Base-by-base conservation (phyloP, 92 coral and sea anemone genomes). In the Micromussa lordhowensis region DNA sequence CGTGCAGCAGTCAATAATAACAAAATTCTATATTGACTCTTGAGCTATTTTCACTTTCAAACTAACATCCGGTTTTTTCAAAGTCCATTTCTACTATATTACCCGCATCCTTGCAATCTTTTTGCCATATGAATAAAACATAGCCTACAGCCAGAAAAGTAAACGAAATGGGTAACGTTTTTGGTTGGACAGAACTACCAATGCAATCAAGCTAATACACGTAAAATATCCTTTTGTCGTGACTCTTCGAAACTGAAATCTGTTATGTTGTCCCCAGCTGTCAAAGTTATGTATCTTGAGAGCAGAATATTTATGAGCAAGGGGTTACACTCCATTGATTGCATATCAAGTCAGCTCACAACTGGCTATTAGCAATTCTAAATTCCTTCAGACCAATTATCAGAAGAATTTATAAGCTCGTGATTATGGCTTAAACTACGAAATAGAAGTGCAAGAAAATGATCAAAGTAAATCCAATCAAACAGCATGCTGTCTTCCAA, bases 291-390 rank as follows among this genome's bases (percentile, higher is more conserved):
- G 38, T 24, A 57, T 8, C 34, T 79, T 57, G 44, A 28, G 36
- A 19, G 69, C 10, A 28, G 3, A 79, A 79, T 19, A 31, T 57
- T 30, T 31, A 34, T 21, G 28, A 3, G 0, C 15, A 1, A 13
- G 35, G 11, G 9, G 83, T 31, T 21, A 19, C 69, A 81, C 59
- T 77, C 16, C 81, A 53, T 5, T 77, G 63, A 77, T 51, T 17
- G 19, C 11, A 30, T 29, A 48, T 28, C 0, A 59, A 17, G 10
- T 59, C 9, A 61, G 68, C 68, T 61, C 14, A 61, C 29, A 61
- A 22, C 3, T n/a, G 68, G 30, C 68, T 57, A 79, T 82, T 82
- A 48, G 51, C 68, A 82, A 70, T 82, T 69, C 32, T 31, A 82
- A 70, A 44, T 68, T 68, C 5, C 26, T 18, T 44, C 21, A 22